Percentiles rank a stretch among this genome's conserved stretches.
Evolutionary conservation across 2,797 vertebrate genomes (phyloP).

Genomic region (Hapalemur alaotrensis): DNA sequence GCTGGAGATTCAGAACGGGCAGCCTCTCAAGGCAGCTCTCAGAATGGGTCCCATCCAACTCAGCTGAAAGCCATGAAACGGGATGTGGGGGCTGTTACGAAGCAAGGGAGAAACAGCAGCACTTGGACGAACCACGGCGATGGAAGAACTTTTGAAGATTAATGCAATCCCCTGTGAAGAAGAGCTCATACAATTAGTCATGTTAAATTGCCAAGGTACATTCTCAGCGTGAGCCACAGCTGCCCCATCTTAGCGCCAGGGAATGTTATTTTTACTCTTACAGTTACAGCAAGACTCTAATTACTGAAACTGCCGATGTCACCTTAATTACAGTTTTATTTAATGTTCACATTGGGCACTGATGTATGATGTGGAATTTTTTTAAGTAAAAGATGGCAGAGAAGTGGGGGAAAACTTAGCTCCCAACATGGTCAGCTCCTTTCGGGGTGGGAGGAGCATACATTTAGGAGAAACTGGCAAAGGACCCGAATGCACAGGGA

Average conservation of each 20-base stretch:
- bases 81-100: not conserved
- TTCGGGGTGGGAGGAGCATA: not conserved
- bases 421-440: not conserved
- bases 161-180: conserved; percentile 61
- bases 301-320: conserved; percentile 73
- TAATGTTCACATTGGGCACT: conserved; percentile 73
- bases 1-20: not conserved
- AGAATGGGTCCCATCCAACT: not conserved
- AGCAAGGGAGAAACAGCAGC: not conserved
- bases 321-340: conserved; percentile 76
- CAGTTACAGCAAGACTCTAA: conserved; percentile 74
- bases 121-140: not conserved
- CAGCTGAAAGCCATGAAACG: not conserved
- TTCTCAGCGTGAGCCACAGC: conserved; percentile 64
- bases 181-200: conserved; percentile 62
- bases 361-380: conserved; percentile 54
- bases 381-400: conserved; percentile 58
- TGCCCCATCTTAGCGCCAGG: conserved; percentile 35
- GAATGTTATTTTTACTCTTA: conserved; percentile 76
- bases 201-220: conserved; percentile 70
- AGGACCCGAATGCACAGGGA: not conserved
- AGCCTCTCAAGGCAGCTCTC: not conserved
- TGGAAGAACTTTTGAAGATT: conserved; percentile 47
- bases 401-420: not conserved
- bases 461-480: conserved; percentile 27